Conservation (phyloP, 2,888 invertebrate genomes). For the Tortricodes alternella region DNA sequence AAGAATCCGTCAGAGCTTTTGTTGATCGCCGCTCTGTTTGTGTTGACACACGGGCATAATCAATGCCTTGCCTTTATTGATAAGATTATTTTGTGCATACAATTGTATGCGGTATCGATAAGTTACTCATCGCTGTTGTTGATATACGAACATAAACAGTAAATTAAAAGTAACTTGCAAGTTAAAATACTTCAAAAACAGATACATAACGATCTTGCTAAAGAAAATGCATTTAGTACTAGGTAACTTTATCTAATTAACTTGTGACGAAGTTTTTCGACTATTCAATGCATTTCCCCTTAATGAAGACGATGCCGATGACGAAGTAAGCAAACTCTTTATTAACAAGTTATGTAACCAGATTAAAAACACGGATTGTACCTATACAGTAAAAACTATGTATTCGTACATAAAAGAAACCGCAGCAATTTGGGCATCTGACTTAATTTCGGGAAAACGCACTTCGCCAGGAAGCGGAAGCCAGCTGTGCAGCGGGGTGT, state of each 20-base stretch:
- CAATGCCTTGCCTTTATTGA: constrained; percentile 20
- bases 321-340: too few species aligned
- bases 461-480: constrained; percentile 75
- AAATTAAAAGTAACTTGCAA: too few species aligned
- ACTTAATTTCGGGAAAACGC: constrained; percentile 74
- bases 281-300: too few species aligned
- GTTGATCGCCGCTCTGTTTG: constrained; percentile 13
- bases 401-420: constrained; percentile 43
- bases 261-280: too few species aligned
- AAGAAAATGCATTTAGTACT: too few species aligned
- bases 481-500: constrained; percentile 72
- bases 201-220: too few species aligned
- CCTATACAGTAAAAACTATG: not conserved
- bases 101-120: constrained; percentile 16
- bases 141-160: not conserved
- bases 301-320: too few species aligned
- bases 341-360: too few species aligned
- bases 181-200: too few species aligned
- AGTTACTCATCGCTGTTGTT: constrained; percentile 14
- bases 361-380: too few species aligned
- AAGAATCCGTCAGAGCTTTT: too few species aligned
- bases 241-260: too few species aligned
- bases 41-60: constrained; percentile 10
- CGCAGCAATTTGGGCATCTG: constrained; percentile 53
- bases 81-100: constrained; percentile 21